phyloP scores from a whole-genome alignment of 2,888 invertebrate species.

The Leptopilina drosophilae region DNA sequence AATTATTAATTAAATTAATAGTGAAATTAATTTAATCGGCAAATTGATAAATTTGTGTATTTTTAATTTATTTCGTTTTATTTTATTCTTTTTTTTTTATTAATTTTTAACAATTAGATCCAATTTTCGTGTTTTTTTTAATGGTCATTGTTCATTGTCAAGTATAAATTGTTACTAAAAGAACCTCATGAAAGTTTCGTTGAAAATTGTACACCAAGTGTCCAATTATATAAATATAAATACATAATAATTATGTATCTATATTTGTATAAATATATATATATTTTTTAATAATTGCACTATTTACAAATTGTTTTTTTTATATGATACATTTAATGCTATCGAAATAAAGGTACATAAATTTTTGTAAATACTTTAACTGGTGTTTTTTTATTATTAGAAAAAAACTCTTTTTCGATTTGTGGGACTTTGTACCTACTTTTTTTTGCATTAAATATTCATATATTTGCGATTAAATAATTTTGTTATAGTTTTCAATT shows the following conservation, averaged over 20 bases:
- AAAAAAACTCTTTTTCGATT: constrained; percentile 57
- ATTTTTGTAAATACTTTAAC: constrained; percentile 57
- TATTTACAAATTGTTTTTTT: constrained; percentile 50
- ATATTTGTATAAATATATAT: constrained; percentile 14
- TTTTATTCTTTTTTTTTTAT: neutral
- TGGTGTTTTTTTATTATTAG: constrained; percentile 58
- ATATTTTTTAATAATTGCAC: constrained; percentile 24
- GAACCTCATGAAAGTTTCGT: constrained; percentile 2
- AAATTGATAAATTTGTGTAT: too few species aligned
- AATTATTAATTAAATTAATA: too few species aligned
- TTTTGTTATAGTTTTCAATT: neutral
- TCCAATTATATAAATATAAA: constrained; percentile 17
- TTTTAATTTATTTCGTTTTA: neutral
- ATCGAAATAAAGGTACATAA: constrained; percentile 61
- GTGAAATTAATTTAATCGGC: too few species aligned
- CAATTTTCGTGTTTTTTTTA: neutral
- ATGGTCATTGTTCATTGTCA: constrained; percentile 13
- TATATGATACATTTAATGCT: constrained; percentile 57
- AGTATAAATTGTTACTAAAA: constrained; percentile 25
- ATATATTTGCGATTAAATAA: neutral
- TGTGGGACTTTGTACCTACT: constrained; percentile 51
- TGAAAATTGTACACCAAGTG: constrained; percentile 14
- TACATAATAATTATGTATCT: constrained; percentile 12
- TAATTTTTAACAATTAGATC: neutral
- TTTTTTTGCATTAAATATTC: constrained; percentile 35